Evolutionary conservation across 2,797 vertebrate genomes (phyloP).

Genomic region (Chaenodraco wilsoni): DNA sequence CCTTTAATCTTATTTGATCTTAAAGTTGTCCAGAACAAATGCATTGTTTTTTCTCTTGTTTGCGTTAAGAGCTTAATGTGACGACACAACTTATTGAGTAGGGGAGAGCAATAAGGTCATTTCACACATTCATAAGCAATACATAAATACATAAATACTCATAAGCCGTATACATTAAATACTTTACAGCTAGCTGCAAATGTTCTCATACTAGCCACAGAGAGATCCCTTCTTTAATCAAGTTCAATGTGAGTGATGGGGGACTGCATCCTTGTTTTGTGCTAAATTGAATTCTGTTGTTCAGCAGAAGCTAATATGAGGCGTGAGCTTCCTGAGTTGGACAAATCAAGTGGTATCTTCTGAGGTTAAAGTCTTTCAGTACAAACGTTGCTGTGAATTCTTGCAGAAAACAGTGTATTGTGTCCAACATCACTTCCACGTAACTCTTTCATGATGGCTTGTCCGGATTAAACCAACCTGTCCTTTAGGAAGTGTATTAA

Average conservation of each 20-base stretch:
- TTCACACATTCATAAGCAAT: background rate
- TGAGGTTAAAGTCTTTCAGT: background rate
- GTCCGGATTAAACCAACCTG: background rate
- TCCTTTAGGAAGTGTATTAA: background rate
- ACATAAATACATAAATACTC: conserved; percentile 3
- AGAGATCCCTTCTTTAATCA: background rate
- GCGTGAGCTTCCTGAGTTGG: background rate
- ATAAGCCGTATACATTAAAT: background rate
- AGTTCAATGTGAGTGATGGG: background rate
- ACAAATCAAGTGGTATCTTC: background rate
- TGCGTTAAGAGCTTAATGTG: background rate
- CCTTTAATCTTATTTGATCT: background rate
- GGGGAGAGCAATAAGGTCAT: background rate
- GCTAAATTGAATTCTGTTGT: background rate
- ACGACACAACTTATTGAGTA: too few relatives aligned
- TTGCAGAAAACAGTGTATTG: background rate
- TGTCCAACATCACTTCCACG: background rate
- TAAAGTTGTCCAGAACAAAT: background rate
- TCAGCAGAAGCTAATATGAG: background rate
- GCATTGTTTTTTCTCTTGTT: background rate
- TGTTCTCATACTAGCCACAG: background rate
- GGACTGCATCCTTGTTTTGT: background rate
- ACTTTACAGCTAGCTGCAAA: background rate
- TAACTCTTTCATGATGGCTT: background rate
- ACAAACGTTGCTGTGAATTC: background rate